Evolutionary conservation across 2,888 invertebrate genomes (phyloP), one percentile per base, ranked within the genome.

Genomic region (Lymantria monacha): DNA sequence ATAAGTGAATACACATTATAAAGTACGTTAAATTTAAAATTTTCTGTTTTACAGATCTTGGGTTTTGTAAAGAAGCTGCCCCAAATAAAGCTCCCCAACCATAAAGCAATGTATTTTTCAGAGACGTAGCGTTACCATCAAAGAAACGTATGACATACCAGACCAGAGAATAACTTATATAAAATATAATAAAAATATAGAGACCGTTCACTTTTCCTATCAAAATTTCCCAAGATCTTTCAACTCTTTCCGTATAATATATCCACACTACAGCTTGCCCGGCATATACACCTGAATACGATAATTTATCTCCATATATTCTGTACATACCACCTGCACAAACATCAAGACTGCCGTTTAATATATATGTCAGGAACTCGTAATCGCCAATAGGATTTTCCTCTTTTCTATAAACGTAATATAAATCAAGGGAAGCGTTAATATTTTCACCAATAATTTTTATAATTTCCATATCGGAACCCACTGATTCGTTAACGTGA

Each of bases 271-370:
- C 53, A 0, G 66, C 61, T 64, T 87, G 85, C 14, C 72, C 67
- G 0, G 67, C 66, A 49, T 89, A 88, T 1, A 78, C 51, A 0
- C 88, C 88, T 1, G 87, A 86, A 55, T 88, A 90, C 3, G 70
- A 74, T 0, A 89, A 79, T 0, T 53, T 2, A n/a, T 83, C 73
- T 8, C 82, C 85, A 38, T 77, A 87, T 3, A 81, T 57, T 51
- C 81, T 74, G 33, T 83, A 86, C 0, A 83, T 58, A 0, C 88
- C 89, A 0, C 90, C 88, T 9, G 82, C 85, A 45, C 79, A 79
- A 0, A 69, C 62, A 40, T 90, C 86, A 1, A 89, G 58, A 33
- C 75, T 83, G 3, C 80, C 83, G 55, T 89, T 85, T 2, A 65
- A 8, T 1, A 90, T 7, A n/a, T 73, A 74, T 0, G 69, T 42